Base-by-base conservation (phyloP, 2,888 invertebrate species). In the Plusia festucae region DNA sequence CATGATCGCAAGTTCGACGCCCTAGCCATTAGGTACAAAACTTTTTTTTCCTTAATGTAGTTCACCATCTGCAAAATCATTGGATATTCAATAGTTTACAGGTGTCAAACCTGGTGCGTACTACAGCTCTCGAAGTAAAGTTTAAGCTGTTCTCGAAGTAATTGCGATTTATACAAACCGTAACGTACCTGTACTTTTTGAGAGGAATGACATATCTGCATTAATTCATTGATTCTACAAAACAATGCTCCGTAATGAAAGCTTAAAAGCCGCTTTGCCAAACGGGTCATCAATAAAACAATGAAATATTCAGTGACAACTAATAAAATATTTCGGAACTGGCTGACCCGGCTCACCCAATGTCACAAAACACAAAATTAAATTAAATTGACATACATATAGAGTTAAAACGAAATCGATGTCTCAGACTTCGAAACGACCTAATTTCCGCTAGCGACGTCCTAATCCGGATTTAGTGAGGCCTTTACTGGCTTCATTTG, bases 391-490 rank as follows among this genome's bases (percentile, higher is more conserved):
- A 62, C 59, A 46, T 13, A 54, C 53, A 16, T 16, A 46, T 8
- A 15, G 18, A 65, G 62, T 65, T 73, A 57, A 76, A 78, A 69
- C 46, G 32, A 69, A 71, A 79, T 78, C 76, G 71, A 76, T 71
- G 77, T 59, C 58, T 34, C 32, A 65, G 68, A 73, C 70, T 76
- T 70, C 30, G 27, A 8, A 64, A 62, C 81, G 87, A 85, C 87
- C 88, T 86, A 87, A 89, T 89, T 90, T 86, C 85, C 81, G 78
- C 62, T 68, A 61, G 73, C 65, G 80, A 79, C 82, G 70, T 78
- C 69, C 82, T 84, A 86, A 88, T 86, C 87, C 83, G 82, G 83
- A 85, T 84, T 88, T 85, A 85, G 79, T 76, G 79, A 82, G 83
- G 83, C 86, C 81, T 82, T 73, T 68, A 22, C 15, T 57, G 70